Conservation (phyloP, 2,113 vertebrate species). For the Crypturellus undulatus region DNA sequence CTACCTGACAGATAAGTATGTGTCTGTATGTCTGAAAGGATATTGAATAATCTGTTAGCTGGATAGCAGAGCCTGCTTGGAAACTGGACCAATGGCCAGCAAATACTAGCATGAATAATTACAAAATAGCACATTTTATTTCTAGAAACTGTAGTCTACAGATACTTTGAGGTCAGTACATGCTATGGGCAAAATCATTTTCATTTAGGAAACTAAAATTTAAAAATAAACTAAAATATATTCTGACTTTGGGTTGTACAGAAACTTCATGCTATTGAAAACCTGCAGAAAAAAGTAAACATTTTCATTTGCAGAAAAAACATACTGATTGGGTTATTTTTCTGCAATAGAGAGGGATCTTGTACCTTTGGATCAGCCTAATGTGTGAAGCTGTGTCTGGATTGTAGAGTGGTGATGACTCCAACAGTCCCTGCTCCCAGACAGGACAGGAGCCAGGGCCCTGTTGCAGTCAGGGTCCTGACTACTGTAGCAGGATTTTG, state of each 20-base stretch:
- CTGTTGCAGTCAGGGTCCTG: background rate
- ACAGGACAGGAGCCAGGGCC: too few species aligned
- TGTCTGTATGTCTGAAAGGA: background rate
- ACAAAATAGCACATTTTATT: background rate
- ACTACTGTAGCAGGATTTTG: background rate
- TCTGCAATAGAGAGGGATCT: background rate
- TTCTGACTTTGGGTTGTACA: background rate
- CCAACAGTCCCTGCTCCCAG: background rate
- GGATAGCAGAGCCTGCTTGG: background rate
- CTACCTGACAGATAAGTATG: fast-evolving
- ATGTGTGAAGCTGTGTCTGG: background rate
- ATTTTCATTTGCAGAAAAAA: background rate
- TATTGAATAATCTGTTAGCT: background rate
- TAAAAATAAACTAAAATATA: background rate
- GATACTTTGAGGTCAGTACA: background rate
- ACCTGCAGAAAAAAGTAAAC: background rate
- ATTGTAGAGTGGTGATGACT: background rate
- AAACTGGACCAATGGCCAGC: background rate
- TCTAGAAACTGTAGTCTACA: background rate
- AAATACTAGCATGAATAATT: background rate
- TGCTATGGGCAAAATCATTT: background rate
- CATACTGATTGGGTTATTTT: background rate
- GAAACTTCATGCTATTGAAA: background rate
- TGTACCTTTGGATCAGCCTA: background rate
- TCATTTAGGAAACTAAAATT: background rate